Evolutionary conservation across 2,113 vertebrate genomes (phyloP).

Genomic region (Chloroceryle aenea): DNA sequence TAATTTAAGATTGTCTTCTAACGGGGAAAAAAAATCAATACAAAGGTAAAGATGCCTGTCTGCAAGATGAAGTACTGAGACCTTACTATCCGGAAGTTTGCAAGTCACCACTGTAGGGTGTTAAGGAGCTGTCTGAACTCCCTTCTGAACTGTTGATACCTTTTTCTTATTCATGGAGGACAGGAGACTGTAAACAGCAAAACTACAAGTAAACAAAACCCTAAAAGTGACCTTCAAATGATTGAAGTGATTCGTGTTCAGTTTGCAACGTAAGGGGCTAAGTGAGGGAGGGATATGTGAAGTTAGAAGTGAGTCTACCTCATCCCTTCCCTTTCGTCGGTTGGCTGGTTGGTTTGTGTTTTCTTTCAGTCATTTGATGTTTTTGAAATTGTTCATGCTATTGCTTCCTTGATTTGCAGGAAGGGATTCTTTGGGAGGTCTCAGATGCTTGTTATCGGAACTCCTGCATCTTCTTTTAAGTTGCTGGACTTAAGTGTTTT

Average conservation of each 20-base stretch:
- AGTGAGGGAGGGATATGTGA: neutral
- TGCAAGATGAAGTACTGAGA: neutral
- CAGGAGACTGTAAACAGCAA: accelerated
- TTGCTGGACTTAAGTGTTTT: neutral
- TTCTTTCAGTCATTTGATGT: neutral
- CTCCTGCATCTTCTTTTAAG: neutral
- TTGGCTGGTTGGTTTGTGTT: neutral
- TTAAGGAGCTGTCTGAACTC: neutral
- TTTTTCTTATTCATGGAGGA: neutral
- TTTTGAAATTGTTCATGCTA: neutral
- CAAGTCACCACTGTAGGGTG: neutral
- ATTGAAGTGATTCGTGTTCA: neutral
- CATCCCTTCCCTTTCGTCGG: neutral
- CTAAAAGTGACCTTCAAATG: neutral
- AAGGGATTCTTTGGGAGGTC: neutral
- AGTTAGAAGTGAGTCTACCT: neutral
- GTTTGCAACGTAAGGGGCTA: accelerated
- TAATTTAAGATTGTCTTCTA: neutral
- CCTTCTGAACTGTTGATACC: neutral
- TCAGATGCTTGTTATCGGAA: neutral
- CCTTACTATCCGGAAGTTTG: neutral
- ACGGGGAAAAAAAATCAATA: neutral
- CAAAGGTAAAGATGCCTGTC: neutral
- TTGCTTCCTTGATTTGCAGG: neutral
- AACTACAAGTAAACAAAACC: neutral